A percentile compares a stretch with the other conserved stretches of the same genome.
phyloP scores from a whole-genome alignment of 2,113 vertebrate genomes.

The Sinocyclocheilus maitianheensis region DNA sequence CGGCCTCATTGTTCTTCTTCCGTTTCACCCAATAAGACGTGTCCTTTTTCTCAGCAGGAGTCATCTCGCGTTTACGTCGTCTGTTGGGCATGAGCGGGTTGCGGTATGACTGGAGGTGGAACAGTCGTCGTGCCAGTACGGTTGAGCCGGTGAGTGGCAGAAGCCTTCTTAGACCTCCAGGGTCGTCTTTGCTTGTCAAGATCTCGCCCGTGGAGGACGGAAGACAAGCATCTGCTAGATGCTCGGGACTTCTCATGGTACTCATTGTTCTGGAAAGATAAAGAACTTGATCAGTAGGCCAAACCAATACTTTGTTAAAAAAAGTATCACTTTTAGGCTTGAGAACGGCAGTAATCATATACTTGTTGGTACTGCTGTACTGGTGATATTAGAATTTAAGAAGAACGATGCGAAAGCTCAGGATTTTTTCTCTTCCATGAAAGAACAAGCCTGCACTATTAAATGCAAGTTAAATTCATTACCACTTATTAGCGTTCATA shows the following conservation, averaged over 20 bases:
- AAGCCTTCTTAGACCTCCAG: neutral
- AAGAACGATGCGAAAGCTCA: neutral
- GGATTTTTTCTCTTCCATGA: neutral
- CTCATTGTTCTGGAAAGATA: constrained; percentile 56
- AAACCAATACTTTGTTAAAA: neutral
- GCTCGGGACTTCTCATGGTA: constrained; percentile 19
- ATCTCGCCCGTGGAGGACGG: constrained; percentile 51
- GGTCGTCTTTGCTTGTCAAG: constrained; percentile 7
- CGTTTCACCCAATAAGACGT: constrained; percentile 75
- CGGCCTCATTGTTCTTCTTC: constrained; percentile 76
- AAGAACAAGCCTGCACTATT: neutral
- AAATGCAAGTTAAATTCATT: neutral
- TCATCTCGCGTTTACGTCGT: constrained; percentile 72
- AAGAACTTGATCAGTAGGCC: neutral
- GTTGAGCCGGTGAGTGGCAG: constrained; percentile 7
- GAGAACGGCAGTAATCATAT: neutral
- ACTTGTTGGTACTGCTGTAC: neutral
- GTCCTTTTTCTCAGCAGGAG: constrained; percentile 68
- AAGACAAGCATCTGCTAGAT: constrained; percentile 8
- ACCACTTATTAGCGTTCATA: neutral
- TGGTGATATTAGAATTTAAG: neutral
- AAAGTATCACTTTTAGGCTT: neutral
- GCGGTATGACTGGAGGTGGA: constrained; percentile 46
- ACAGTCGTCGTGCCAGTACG: constrained; percentile 36
- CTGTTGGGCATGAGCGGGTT: constrained; percentile 3